A percentile compares a stretch with the other conserved stretches of the same genome.
These are phyloP conservation scores for Macroteleia sp. DNA, from an alignment of 2,888 invertebrate genomes.

Conservation along the genomic window DNA sequence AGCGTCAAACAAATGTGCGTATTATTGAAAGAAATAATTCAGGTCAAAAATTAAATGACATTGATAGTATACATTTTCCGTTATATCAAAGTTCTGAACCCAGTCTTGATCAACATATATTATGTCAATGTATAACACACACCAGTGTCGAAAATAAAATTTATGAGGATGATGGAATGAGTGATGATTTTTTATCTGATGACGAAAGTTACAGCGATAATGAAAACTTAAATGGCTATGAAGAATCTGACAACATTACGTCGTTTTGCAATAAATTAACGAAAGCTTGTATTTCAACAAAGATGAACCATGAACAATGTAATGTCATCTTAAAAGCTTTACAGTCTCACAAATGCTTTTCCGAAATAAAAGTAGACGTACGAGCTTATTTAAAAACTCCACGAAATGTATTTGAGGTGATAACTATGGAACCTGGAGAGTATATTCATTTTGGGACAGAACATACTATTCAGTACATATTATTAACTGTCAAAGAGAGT, in stretches of 20 bases:
- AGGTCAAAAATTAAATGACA: too few species aligned
- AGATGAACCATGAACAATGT: constrained; percentile 6
- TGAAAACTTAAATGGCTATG: background rate
- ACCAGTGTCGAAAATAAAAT: too few species aligned
- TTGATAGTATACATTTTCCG: too few species aligned
- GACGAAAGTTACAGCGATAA: background rate
- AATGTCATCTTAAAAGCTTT: background rate
- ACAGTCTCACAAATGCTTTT: constrained; percentile 4
- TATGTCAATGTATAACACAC: too few species aligned
- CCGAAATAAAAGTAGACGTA: background rate
- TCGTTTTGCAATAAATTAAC: background rate
- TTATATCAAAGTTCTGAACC: too few species aligned
- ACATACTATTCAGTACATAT: constrained; percentile 2
- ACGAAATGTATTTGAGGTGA: background rate
- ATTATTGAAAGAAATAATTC: too few species aligned
- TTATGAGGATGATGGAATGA: background rate
- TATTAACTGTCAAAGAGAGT: background rate
- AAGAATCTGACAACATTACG: background rate
- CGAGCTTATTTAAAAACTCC: constrained; percentile 9
- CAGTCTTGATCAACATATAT: too few species aligned
- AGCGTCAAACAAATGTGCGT: too few species aligned
- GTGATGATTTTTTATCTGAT: background rate
- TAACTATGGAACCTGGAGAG: background rate
- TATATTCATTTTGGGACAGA: background rate
- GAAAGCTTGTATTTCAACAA: background rate